These are phyloP conservation scores for Oscheius sp. DNA, from an alignment of 2,888 invertebrate species.

Conservation along the genomic window DNA sequence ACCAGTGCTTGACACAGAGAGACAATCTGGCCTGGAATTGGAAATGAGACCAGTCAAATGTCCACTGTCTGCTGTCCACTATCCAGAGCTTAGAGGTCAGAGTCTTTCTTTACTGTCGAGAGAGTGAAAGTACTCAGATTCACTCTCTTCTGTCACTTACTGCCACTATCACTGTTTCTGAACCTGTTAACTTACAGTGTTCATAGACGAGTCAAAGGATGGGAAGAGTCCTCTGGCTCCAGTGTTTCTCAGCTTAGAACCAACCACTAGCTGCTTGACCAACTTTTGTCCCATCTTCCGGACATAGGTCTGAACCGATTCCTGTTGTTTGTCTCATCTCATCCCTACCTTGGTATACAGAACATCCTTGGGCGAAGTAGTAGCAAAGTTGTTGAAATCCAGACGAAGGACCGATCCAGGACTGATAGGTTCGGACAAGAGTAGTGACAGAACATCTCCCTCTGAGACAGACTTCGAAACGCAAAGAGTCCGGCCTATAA, in stretches of 20 bases:
- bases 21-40: conserved; percentile 40
- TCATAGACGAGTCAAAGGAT: conserved; percentile 42
- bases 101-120: too few relatives aligned
- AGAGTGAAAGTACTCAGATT: too few relatives aligned
- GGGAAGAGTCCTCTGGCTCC: conserved; percentile 51
- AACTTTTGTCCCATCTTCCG: conserved; percentile 38
- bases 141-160: too few relatives aligned
- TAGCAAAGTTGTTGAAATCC: conserved; percentile 20
- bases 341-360: conserved; percentile 22
- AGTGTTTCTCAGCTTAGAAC: conserved; percentile 43
- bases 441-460: conserved; percentile 25
- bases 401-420: conserved; percentile 25
- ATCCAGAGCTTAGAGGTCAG: too few relatives aligned
- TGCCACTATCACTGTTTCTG: too few relatives aligned
- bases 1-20: conserved; percentile 45
- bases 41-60: too few relatives aligned
- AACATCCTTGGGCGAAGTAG: conserved; percentile 12
- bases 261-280: conserved; percentile 49
- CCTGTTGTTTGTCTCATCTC: too few relatives aligned
- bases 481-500: conserved; percentile 55
- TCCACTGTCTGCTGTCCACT: too few relatives aligned
- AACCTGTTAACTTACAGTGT: conserved; percentile 32
- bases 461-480: conserved; percentile 40
- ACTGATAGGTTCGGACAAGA: conserved; percentile 29
- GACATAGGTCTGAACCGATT: conserved; percentile 1